These are phyloP conservation scores for Platygyra sinensis DNA, from an alignment of 64 coral and sea anemone genomes.

Conservation along the genomic window DNA sequence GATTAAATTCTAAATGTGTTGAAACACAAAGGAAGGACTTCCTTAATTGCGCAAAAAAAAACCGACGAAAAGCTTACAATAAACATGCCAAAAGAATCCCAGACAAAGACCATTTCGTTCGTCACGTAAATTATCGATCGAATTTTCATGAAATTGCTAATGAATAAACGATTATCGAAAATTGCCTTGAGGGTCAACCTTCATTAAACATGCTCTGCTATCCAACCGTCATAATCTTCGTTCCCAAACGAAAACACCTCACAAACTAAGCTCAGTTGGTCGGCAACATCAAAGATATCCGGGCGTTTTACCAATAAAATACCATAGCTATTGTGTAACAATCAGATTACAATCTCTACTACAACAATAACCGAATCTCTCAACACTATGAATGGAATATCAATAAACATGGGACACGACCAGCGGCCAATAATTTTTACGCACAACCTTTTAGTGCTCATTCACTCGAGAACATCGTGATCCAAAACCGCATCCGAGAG, in stretches of 20 bases:
- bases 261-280: neutral
- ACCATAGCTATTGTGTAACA: slow-evolving; percentile 29
- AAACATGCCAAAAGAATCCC: slow-evolving; percentile 1
- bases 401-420: slow-evolving; percentile 23
- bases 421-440: neutral
- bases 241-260: neutral
- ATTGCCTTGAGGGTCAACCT: neutral
- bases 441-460: neutral
- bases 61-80: slow-evolving; percentile 12
- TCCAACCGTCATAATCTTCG: neutral
- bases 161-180: neutral
- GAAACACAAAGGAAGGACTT: neutral
- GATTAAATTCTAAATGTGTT: neutral
- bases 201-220: neutral
- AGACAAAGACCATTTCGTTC: neutral
- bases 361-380: slow-evolving; percentile 28
- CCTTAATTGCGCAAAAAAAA: neutral
- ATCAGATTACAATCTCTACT: slow-evolving; percentile 31
- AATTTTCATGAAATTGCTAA: neutral
- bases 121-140: slow-evolving; percentile 3
- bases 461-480: neutral
- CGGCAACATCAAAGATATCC: slow-evolving; percentile 16
- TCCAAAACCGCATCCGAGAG: neutral
- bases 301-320: neutral
- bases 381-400: slow-evolving; percentile 45